A percentile compares a stretch with the other conserved stretches of the same genome.
Evolutionary conservation across 2,797 vertebrate species (phyloP).

Genomic region (Tamandua tetradactyla): DNA sequence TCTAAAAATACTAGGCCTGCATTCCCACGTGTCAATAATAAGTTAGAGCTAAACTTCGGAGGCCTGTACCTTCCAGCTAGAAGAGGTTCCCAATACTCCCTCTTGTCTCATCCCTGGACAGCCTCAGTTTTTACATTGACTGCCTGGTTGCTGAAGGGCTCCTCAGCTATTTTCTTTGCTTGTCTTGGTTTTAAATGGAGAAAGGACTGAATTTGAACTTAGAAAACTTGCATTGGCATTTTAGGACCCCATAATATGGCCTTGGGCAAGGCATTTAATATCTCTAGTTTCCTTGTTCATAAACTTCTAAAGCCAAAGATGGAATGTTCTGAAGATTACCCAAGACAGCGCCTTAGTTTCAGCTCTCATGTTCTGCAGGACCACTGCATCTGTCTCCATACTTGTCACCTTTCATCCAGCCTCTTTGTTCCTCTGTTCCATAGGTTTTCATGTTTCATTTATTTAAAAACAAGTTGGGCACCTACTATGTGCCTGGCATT

Average conservation of each 20-base stretch:
- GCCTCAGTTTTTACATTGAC: not conserved
- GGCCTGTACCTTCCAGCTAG: not conserved
- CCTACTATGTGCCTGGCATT: not conserved
- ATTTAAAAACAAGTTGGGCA: not conserved
- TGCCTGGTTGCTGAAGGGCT: not conserved
- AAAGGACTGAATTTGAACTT: not conserved
- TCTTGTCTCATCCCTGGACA: not conserved
- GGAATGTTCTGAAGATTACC: not conserved
- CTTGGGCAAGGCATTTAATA: not conserved
- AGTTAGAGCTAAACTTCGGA: not conserved
- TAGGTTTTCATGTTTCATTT: slow-evolving; percentile 8
- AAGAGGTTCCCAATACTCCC: not conserved
- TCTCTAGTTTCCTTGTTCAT: not conserved
- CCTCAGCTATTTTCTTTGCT: not conserved
- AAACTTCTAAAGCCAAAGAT: not conserved
- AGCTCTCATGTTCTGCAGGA: not conserved
- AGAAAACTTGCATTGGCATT: not conserved
- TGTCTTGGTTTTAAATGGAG: not conserved
- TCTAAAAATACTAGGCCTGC: not conserved
- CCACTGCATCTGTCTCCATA: not conserved
- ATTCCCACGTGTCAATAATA: not conserved
- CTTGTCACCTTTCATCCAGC: not conserved
- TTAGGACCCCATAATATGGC: not conserved
- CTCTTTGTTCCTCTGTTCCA: not conserved
- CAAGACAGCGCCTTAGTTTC: not conserved